Percentiles rank a stretch among this genome's conserved stretches.
phyloP scores from a whole-genome alignment of 1,140 invertebrate species.

The Pectinophora gossypiella region DNA sequence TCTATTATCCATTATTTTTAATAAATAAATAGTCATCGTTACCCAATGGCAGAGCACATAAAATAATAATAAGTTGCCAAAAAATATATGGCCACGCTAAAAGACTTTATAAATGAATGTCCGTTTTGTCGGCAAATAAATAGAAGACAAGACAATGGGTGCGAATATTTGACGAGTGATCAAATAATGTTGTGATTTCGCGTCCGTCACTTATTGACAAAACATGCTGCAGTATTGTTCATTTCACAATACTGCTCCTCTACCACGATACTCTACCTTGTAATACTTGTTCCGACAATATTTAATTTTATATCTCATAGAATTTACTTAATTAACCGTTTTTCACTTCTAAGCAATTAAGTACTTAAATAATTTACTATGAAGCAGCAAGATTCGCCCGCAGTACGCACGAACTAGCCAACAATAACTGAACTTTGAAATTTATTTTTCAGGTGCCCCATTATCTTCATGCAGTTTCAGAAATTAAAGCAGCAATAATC shows the following conservation, averaged over 20 bases:
- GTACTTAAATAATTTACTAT: not conserved
- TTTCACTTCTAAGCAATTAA: not conserved
- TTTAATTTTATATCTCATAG: not conserved
- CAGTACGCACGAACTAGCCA: not conserved
- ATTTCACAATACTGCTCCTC: conserved; percentile 8
- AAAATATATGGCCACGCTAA: not conserved
- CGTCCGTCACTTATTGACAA: conserved; percentile 29
- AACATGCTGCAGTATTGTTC: conserved; percentile 23
- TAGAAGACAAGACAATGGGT: conserved; percentile 13
- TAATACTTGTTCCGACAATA: not conserved
- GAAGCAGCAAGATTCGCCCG: not conserved
- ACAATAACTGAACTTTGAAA: too few species aligned
- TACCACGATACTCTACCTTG: conserved; percentile 14
- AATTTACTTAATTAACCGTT: not conserved
- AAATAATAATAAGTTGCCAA: not conserved
- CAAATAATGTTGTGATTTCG: conserved; percentile 18
- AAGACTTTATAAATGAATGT: not conserved
- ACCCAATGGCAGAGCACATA: not conserved
- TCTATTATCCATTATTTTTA: not conserved
- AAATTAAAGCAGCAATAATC: too few species aligned
- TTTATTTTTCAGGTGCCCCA: too few species aligned
- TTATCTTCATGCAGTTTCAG: too few species aligned
- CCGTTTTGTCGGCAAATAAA: conserved; percentile 12
- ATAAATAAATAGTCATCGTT: not conserved
- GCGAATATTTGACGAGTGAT: conserved; percentile 18